Evolutionary conservation across 2,797 vertebrate genomes (phyloP), one percentile per base, ranked within the genome.

Genomic region (Amniataba percoides): DNA sequence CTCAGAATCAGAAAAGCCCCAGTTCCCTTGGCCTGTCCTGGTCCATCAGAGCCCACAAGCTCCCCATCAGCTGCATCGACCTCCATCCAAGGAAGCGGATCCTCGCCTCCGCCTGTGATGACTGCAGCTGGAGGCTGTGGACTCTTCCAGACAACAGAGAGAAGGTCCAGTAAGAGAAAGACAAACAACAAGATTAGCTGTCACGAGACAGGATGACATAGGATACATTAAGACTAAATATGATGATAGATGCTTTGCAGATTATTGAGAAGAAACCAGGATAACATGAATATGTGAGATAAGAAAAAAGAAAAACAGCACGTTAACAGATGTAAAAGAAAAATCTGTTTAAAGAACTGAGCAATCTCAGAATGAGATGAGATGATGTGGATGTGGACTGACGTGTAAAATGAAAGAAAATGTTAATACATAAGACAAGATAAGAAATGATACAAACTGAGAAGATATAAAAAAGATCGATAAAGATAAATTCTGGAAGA

Each of bases 111-210:
- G 68, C 83, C 58, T 83, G 85, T 3, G 87, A 87, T 0, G 90
- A 92, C 72, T n/a, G 6, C 49, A 88, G 40, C 63, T 92, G 90
- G 90, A 85, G 62, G 65, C 60, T 92, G 68, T 92, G 90, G 90
- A n/a, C 7, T 7, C 80, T 89, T 62, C 85, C 81, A 1, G 46
- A 49, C 6, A 1, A 16, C 0, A 46, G 71, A 23, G 85, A 88
- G 65, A 88, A 84, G 84, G 90, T 36, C 34, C 34, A 36, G 34
- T 87, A 11, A 49, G 60, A 15, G 39, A 21, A 25, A n/a, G 3
- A n/a, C 1, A 9, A 7, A 11, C 23, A 2, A 36, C 14, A 19
- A 62, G 14, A 46, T 14, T 14, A 42, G 12, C 40, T 42, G 40
- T 3, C 40, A 42, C 14, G 27, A 31, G 27, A 31, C 40, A 5